phyloP scores from a whole-genome alignment of 2,113 vertebrate genomes.

The Otocyon megalotis region DNA sequence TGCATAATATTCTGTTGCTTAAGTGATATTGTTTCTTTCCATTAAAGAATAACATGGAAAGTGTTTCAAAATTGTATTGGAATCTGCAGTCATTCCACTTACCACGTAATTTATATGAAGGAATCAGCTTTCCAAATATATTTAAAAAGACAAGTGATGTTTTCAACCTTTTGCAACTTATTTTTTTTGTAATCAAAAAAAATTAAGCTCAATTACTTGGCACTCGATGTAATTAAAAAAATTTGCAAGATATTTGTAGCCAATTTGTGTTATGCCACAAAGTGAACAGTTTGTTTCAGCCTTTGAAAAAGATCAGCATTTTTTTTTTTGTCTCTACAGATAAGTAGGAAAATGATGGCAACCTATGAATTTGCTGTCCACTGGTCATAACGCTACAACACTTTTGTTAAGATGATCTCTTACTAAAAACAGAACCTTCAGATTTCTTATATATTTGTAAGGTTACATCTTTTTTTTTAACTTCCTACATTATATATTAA shows the following conservation, averaged over 20 bases:
- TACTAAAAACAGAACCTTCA: neutral
- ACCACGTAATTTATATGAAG: neutral
- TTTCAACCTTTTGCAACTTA: neutral
- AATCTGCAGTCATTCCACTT: neutral
- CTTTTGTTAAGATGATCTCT: neutral
- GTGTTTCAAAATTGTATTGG: neutral
- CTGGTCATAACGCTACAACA: neutral
- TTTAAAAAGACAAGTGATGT: neutral
- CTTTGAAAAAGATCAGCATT: neutral
- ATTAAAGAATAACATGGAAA: neutral
- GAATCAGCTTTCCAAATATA: neutral
- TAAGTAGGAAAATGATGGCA: neutral
- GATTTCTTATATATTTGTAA: neutral
- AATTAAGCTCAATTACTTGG: neutral
- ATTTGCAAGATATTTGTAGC: neutral
- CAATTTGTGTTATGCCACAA: neutral
- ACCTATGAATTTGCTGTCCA: neutral
- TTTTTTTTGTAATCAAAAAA: neutral
- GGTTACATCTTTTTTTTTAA: neutral
- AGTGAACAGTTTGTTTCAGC: conserved; percentile 42
- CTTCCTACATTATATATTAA: neutral
- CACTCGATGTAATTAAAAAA: neutral
- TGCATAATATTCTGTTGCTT: neutral
- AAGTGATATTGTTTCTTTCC: neutral
- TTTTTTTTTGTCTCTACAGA: conserved; percentile 48